Evolutionary conservation across 2,113 vertebrate species (phyloP), one percentile per base, ranked within the genome.

Genomic region (Oxygymnocypris stewartii): DNA sequence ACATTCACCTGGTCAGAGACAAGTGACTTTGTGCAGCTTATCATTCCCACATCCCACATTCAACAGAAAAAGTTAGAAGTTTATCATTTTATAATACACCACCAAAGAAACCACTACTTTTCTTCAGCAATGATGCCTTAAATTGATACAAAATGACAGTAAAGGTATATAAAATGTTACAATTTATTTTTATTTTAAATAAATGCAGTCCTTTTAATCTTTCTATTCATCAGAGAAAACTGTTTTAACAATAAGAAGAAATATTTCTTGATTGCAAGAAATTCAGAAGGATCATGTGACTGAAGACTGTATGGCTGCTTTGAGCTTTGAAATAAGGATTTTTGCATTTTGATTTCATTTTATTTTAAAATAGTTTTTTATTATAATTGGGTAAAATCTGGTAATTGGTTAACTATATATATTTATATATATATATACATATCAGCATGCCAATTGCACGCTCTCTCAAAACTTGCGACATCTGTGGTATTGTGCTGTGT

Each of bases 21-120:
- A 10, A 90, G 80, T 11, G 79, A 89, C 54, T 93, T 93, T 54
- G 90, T 93, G 47, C 90, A 91, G 69, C 87, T 95, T 44, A 83
- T 88, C 37, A 49, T 95, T 61, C 91, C 90, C 0, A 91, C 89
- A 0, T 59, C 57, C 0, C 71, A 71, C 47, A 90, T 94, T 85
- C 90, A 94, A 42, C 87, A 76, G 73, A 88, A 25, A 25, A 94
- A 93, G 94, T 95, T 40, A 89, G 90, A 82, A 57, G 76, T 37
- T 18, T 35, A 78, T 78, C 4, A 10, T 2, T 31, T 11, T 6
- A 54, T 51, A 31, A 20, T 16, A 77, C 47, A 77, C 31, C 4
- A 69, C 6, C 0, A 37, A 40, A 44, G 23, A 75, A 75, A n/a
- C 10, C 0, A 47, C 47, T 75, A 75, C 23, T n/a, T 44, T 2